phyloP scores from a whole-genome alignment of 2,113 vertebrate species.

The Siniperca chuatsi region DNA sequence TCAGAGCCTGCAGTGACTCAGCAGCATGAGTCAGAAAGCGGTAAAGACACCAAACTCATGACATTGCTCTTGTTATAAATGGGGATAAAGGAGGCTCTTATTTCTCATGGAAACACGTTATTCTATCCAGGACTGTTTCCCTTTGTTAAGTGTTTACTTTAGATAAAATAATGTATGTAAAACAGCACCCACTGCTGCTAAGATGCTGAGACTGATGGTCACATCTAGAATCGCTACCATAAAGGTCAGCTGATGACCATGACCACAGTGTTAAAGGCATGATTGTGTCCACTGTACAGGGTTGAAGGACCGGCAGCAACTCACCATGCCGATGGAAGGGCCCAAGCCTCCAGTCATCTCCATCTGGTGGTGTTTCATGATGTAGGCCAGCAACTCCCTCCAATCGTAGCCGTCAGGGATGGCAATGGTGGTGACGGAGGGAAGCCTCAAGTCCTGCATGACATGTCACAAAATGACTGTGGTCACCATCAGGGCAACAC shows the following conservation, averaged over 20 bases:
- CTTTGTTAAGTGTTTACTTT: background rate
- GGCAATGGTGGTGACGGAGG: slow-evolving; percentile 91
- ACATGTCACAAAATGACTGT: slow-evolving; percentile 2
- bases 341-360: slow-evolving; percentile 94
- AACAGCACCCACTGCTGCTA: background rate
- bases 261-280: background rate
- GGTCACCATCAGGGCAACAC: slow-evolving; percentile 4
- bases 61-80: background rate
- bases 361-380: slow-evolving; percentile 88
- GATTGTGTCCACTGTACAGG: background rate
- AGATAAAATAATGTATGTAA: background rate
- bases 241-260: background rate
- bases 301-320: slow-evolving; percentile 26
- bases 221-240: background rate
- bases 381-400: slow-evolving; percentile 87
- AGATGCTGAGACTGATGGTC: background rate
- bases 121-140: background rate
- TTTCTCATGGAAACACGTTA: background rate
- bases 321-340: slow-evolving; percentile 91
- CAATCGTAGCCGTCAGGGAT: slow-evolving; percentile 90
- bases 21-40: slow-evolving; percentile 36
- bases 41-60: slow-evolving; percentile 10
- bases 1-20: slow-evolving; percentile 49
- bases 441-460: slow-evolving; percentile 87
- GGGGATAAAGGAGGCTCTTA: background rate